Base-by-base conservation (phyloP, 2,797 vertebrate genomes). In the Serranus cabrilla region DNA sequence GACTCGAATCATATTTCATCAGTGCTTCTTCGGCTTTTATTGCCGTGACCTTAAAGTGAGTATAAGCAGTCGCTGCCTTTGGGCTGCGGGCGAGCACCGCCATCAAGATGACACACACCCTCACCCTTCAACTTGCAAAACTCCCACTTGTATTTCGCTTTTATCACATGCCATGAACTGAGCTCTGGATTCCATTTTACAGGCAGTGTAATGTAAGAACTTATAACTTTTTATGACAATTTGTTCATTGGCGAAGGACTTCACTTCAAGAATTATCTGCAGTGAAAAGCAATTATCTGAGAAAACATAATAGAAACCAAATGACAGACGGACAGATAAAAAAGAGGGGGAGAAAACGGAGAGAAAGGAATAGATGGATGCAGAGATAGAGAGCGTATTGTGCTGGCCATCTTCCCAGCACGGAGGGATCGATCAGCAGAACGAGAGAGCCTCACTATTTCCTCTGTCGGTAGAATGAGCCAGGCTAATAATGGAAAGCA, bases 401-500 rank as follows among this genome's bases (percentile, higher is more conserved):
- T 87, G 79, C 72, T 91, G 91, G 87, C 85, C 74, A 65, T 81
- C 81, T 80, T 89, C 90, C 87, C 83, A 87, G 87, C 89, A 77
- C 17, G 31, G 56, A 73, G 67, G 78, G 82, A 91, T 93, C 83
- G 84, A 92, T 93, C 78, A 83, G 68, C 60, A 74, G 81, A 86
- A 71, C 11, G 49, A 89, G 78, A 74, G 77, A 69, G 76, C 74
- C 77, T 80, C 78, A 80, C 85, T 76, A 72, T 87, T 92, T 90
- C 84, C 87, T 89, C 86, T 75, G 82, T 80, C 51, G 50, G 66
- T 80, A 60, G 83, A 88, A 90, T 81, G 82, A 91, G 74, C 72
- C 77, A 0, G 78, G 78, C 86, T 92, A 90, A 92, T 92, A 90
- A 92, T 90, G 85, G 83, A 88, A 88, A 80, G 83, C 85, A 87